phyloP scores from a whole-genome alignment of 2,888 invertebrate species.

The Zonitis immaculata region DNA sequence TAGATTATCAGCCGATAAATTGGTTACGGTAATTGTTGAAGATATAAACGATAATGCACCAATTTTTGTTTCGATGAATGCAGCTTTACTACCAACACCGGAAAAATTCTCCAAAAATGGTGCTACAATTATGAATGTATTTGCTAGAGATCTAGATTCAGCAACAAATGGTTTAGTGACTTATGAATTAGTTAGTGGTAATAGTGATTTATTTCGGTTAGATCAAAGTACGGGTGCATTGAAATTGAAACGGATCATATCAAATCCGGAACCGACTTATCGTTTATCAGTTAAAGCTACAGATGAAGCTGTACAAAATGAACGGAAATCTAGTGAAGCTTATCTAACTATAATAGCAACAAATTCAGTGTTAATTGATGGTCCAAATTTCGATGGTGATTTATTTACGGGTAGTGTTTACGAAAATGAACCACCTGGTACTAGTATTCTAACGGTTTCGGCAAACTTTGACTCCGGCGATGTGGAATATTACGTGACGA shows the following conservation, averaged over 20 bases:
- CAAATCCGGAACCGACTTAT: slow-evolving; percentile 68
- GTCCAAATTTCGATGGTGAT: slow-evolving; percentile 61
- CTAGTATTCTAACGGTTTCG: slow-evolving; percentile 75
- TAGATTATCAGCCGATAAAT: slow-evolving; percentile 81
- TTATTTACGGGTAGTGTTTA: slow-evolving; percentile 72
- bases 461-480: slow-evolving; percentile 63
- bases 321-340: slow-evolving; percentile 81
- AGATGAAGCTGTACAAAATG: slow-evolving; percentile 86
- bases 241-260: slow-evolving; percentile 57
- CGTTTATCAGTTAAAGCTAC: slow-evolving; percentile 82
- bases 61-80: slow-evolving; percentile 85
- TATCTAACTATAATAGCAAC: slow-evolving; percentile 75
- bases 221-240: slow-evolving; percentile 77
- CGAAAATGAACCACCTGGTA: slow-evolving; percentile 86
- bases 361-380: slow-evolving; percentile 54
- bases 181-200: slow-evolving; percentile 78
- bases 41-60: slow-evolving; percentile 94
- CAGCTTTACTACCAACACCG: slow-evolving; percentile 69
- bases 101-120: slow-evolving; percentile 55
- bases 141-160: slow-evolving; percentile 83
- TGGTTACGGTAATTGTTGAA: slow-evolving; percentile 88
- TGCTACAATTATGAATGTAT: slow-evolving; percentile 69
- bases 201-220: slow-evolving; percentile 72
- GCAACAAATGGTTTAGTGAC: slow-evolving; percentile 89
- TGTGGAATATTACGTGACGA: slow-evolving; percentile 88